Evolutionary conservation across 2,113 vertebrate genomes (phyloP), one percentile per base, ranked within the genome.

Genomic region (Petroica traversi): DNA sequence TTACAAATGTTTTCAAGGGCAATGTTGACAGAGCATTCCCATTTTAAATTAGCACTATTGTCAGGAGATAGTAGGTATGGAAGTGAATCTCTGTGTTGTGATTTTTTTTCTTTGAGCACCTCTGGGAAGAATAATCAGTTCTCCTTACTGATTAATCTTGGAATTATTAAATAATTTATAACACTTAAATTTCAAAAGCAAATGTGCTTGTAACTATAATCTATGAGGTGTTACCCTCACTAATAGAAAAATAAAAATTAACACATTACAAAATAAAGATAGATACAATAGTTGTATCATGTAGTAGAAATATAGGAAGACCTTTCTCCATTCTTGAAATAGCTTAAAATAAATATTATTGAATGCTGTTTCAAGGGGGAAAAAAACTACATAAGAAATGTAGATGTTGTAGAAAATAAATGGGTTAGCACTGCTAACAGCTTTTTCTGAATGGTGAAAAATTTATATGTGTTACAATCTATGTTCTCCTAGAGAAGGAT

Each of bases 1-100:
- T 74, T 71, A 36, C 29, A 34, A 95, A 77, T 16, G 9, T 85
- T 95, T 88, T 85, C 92, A 92, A 95, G 79, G 92, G 22, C 58
- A 85, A 20, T 59, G 62, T 77, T 81, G 49, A 75, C 75, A 91
- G 66, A 93, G 41, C 76, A 63, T 25, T 94, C 41, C 38, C 26
- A 41, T 74, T 87, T 91, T 78, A 95, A 92, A 91, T 95, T 84
- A 91, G 6, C 4, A 0, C 18, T 79, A 28, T 48, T 64, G 38
- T 72, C 49, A 85, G 58, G 49, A 92, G 31, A 71, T 28, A 41
- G 31, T 33, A 54, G 15, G 38, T 58, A 82, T 36, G 38, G 63
- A 80, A 93, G 14, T n/a, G 40, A 95, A 86, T 83, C 5, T 38
- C 25, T 54, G 31, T 49, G 6, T 36, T 61, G 18, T 48, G 49